These are phyloP conservation scores for Drosophila baimaii DNA, from an alignment of 1,140 invertebrate species.

Conservation along the genomic window DNA sequence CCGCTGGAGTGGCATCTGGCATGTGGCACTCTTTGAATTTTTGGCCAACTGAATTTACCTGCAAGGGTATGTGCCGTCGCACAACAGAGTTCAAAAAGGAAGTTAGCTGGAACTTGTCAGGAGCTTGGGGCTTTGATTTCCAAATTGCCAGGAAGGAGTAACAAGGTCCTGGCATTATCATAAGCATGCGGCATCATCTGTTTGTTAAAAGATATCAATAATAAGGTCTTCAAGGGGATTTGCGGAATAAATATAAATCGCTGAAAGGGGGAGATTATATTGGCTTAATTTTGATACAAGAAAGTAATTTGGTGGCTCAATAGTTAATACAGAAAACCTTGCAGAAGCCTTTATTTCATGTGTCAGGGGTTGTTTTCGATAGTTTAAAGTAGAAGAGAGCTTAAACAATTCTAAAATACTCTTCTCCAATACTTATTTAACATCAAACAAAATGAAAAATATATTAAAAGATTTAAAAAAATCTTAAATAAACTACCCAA, in stretches of 20 bases:
- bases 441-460: too few species aligned
- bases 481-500: too few species aligned
- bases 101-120: slow-evolving; percentile 23
- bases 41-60: slow-evolving; percentile 40
- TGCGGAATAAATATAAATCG: too few species aligned
- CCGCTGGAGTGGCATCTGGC: slow-evolving; percentile 48
- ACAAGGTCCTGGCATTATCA: slow-evolving; percentile 10
- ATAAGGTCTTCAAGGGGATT: not conserved
- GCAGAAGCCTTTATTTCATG: too few species aligned
- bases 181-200: not conserved
- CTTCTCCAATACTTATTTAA: too few species aligned
- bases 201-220: slow-evolving; percentile 1
- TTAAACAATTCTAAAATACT: too few species aligned
- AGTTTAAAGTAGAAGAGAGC: too few species aligned
- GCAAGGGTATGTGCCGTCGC: slow-evolving; percentile 29
- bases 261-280: not conserved
- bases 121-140: slow-evolving; percentile 4
- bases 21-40: slow-evolving; percentile 43
- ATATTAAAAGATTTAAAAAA: too few species aligned
- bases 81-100: slow-evolving; percentile 12
- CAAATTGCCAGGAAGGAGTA: not conserved
- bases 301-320: too few species aligned
- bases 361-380: too few species aligned
- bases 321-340: too few species aligned
- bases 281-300: not conserved